Evolutionary conservation across 2,797 vertebrate species (phyloP).

Genomic region (Mus minutoides): DNA sequence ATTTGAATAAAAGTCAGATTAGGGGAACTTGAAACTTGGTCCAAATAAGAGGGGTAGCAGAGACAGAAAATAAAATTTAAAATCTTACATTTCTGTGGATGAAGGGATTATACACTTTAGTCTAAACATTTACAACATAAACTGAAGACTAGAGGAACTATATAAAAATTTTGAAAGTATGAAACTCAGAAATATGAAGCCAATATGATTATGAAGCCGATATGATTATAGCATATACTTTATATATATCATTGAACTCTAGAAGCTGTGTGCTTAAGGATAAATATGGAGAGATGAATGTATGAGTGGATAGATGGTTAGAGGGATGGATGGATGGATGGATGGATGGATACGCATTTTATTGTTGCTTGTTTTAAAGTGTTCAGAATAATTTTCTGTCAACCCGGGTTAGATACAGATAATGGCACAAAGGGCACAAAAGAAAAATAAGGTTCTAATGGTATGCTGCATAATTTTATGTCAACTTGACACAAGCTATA

Average conservation of each 20-base stretch:
- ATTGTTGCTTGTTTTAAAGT: background rate
- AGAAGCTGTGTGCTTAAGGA: background rate
- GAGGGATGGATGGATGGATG: background rate
- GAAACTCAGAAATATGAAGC: constrained; percentile 33
- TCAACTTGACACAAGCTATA: background rate
- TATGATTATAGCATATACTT: background rate
- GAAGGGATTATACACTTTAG: background rate
- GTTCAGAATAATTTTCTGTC: background rate
- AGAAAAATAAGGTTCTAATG: background rate
- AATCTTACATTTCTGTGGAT: background rate
- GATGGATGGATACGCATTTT: background rate
- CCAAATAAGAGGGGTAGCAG: background rate
- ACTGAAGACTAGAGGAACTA: background rate
- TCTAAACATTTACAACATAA: background rate
- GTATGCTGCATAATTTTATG: background rate
- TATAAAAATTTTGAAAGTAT: background rate
- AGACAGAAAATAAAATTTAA: constrained; percentile 3
- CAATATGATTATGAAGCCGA: background rate
- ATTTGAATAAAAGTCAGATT: background rate
- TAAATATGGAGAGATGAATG: background rate
- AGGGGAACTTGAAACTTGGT: background rate
- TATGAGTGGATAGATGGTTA: background rate
- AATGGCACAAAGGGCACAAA: constrained; percentile 15
- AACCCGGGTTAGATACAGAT: background rate
- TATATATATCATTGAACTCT: background rate